Evolutionary conservation across 2,113 vertebrate species (phyloP).

Genomic region (Etheostoma cragini): DNA sequence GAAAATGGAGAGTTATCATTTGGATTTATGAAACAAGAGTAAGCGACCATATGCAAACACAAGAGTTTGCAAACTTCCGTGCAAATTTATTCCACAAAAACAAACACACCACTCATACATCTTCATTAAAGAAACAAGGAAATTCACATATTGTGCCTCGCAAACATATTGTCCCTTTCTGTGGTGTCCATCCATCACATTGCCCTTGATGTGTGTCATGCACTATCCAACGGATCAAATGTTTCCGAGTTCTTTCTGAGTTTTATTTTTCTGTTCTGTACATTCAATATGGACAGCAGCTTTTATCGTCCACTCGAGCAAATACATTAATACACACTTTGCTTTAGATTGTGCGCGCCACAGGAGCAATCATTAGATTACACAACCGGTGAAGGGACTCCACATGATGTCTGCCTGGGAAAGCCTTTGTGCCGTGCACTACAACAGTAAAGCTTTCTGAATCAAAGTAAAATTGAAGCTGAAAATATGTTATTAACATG

Average conservation of each 20-base stretch:
- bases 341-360: slow-evolving; percentile 8
- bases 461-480: not conserved
- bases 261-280: not conserved
- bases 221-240: not conserved
- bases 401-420: slow-evolving; percentile 33
- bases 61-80: slow-evolving; percentile 3
- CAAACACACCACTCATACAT: not conserved
- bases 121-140: not conserved
- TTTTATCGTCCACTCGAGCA: not conserved
- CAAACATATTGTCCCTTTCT: not conserved
- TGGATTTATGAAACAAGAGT: slow-evolving; percentile 36
- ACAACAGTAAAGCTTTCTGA: slow-evolving; percentile 6
- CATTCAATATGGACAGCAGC: not conserved
- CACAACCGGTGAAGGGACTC: slow-evolving; percentile 25
- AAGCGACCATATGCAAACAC: not conserved
- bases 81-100: not conserved
- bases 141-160: not conserved
- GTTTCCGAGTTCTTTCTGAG: not conserved
- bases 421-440: slow-evolving; percentile 17
- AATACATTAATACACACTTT: not conserved
- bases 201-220: not conserved
- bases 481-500: not conserved
- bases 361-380: slow-evolving; percentile 49
- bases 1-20: slow-evolving; percentile 50
- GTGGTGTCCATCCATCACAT: not conserved